Percentiles rank a stretch among this genome's conserved stretches.
Conservation (phyloP, 2,797 vertebrate genomes). For the Falco berigora region DNA sequence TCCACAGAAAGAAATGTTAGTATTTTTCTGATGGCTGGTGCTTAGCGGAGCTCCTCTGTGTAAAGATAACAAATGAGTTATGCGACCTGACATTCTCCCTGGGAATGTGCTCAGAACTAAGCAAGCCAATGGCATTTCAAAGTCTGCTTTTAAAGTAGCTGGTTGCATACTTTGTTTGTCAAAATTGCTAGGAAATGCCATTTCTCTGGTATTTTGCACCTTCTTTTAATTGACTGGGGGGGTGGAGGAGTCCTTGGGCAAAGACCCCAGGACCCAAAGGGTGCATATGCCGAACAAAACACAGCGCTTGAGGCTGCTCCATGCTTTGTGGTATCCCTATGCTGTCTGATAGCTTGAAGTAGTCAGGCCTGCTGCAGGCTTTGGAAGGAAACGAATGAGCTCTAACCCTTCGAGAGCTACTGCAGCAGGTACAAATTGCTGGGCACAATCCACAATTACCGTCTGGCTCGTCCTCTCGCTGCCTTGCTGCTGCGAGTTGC, state of each 20-base stretch:
- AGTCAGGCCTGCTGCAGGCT: not conserved
- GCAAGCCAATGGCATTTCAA: slow-evolving; percentile 39
- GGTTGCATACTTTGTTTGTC: not conserved
- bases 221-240: not conserved
- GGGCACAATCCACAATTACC: not conserved
- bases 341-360: not conserved
- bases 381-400: not conserved
- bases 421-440: not conserved
- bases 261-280: not conserved
- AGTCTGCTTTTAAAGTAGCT: not conserved
- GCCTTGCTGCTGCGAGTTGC: not conserved
- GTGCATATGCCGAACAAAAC: not conserved
- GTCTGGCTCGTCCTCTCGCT: not conserved
- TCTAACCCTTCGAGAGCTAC: not conserved
- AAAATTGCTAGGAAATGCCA: not conserved
- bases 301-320: not conserved
- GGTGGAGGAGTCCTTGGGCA: not conserved
- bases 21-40: slow-evolving; percentile 20
- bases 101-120: slow-evolving; percentile 8
- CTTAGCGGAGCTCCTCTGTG: not conserved
- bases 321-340: not conserved
- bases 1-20: not conserved
- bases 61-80: slow-evolving; percentile 44
- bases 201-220: not conserved
- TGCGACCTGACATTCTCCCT: slow-evolving; percentile 25